Evolutionary conservation across 2,888 invertebrate species (phyloP).

Genomic region (Sphinx pinastri): DNA sequence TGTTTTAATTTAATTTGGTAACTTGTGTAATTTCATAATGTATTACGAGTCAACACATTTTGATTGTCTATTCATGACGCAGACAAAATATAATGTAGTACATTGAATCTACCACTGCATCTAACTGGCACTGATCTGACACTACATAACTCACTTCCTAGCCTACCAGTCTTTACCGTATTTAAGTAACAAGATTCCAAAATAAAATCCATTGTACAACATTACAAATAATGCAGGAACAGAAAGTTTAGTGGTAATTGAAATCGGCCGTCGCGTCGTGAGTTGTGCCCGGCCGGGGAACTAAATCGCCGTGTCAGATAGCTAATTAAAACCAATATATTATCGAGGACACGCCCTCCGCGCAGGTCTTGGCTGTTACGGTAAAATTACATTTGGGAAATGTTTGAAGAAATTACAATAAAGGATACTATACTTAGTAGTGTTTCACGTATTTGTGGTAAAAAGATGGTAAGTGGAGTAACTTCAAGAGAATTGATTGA

Average conservation of each 20-base stretch:
- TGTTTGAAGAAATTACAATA: not conserved
- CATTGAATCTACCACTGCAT: too few relatives aligned
- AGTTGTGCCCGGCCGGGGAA: constrained; percentile 38
- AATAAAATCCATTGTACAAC: not conserved
- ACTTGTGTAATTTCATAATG: too few relatives aligned
- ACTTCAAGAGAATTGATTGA: too few relatives aligned
- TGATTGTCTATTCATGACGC: too few relatives aligned
- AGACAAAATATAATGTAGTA: too few relatives aligned
- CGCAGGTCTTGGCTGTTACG: not conserved
- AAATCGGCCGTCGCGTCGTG: constrained; percentile 40
- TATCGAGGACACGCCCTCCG: constrained; percentile 33
- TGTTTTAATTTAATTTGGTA: not conserved
- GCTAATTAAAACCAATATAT: constrained; percentile 63
- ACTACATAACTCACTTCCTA: too few relatives aligned
- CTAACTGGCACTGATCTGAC: too few relatives aligned
- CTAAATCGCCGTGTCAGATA: constrained; percentile 48
- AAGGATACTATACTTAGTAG: not conserved
- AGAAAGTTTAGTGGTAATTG: constrained; percentile 40
- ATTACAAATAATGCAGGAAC: not conserved
- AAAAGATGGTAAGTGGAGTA: not conserved
- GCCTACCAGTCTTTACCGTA: too few relatives aligned
- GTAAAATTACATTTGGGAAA: not conserved
- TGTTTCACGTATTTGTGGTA: not conserved
- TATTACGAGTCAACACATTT: too few relatives aligned
- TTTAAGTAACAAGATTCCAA: not conserved